Evolutionary conservation across 2,797 vertebrate genomes (phyloP).

Genomic region (Cryptoprocta ferox): DNA sequence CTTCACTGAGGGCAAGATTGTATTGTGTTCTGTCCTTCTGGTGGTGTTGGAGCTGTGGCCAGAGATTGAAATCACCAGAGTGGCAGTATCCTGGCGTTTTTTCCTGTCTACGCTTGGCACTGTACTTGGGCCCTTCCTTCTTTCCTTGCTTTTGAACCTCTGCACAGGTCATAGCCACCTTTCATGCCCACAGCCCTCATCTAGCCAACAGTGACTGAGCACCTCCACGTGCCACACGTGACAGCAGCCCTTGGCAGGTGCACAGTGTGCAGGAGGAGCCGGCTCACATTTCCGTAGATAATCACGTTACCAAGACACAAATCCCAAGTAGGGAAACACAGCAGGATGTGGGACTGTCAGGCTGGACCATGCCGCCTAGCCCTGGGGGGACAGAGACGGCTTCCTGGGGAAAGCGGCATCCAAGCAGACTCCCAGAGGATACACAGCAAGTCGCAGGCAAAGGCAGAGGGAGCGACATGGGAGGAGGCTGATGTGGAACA

Average conservation of each 20-base stretch:
- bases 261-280: not conserved
- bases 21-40: not conserved
- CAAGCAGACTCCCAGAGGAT: not conserved
- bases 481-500: not conserved
- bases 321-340: not conserved
- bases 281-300: not conserved
- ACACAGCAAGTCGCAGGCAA: not conserved
- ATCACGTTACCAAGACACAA: not conserved
- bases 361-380: accelerated
- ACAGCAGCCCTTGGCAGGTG: accelerated
- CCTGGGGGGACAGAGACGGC: not conserved
- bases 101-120: not conserved
- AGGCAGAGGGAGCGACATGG: not conserved
- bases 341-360: not conserved
- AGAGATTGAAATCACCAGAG: not conserved
- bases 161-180: not conserved
- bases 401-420: not conserved
- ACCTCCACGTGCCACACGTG: accelerated
- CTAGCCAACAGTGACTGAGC: not conserved
- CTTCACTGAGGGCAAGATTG: not conserved
- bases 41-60: not conserved
- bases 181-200: not conserved
- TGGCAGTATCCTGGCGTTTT: not conserved
- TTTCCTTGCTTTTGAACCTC: not conserved
- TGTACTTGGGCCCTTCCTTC: not conserved